Evolutionary conservation across 2,888 invertebrate genomes (phyloP), one percentile per base, ranked within the genome.

Genomic region (Ochropleura plecta): DNA sequence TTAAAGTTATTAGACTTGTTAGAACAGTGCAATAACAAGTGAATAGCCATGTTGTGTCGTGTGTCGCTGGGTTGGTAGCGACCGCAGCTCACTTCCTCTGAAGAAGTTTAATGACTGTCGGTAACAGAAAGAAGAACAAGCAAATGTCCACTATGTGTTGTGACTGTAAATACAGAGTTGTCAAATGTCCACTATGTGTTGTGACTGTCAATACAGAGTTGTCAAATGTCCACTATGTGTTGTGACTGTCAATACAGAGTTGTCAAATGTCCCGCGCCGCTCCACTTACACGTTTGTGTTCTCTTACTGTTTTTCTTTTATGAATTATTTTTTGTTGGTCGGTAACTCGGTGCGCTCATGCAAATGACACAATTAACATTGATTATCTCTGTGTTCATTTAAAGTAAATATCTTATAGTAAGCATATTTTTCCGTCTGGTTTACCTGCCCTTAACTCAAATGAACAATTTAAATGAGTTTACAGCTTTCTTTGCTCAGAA

Each of bases 221-320:
- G 6, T 14, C 14, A 57, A 57, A 55, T 20, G 3, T 55, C 20
- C 3, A 55, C 30, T 30, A 30, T 30, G 30, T 2, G 30, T 30
- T 14, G 55, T 20, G 20, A 6, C 55, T 55, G 20, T 14, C 55
- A 14, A 12, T 14, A 20, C 7, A 14, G 55, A 30, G 14, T 30
- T 5, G 7, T 14, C 7, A 57, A 57, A 14, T 57, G 30, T 57
- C 5, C 65, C 16, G 59, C 46, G 6, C 62, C 53, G 14, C 30
- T 40, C n/a, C 16, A 42, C 48, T 55, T 53, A 59, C 64, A 49
- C 46, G 53, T 55, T 44, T 53, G 20, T 72, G 67, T 57, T 67
- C 59, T 12, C 16, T 55, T 73, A 49, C n/a, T 44, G 64, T 14
- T 46, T 55, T 51, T 69, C 48, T 68, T 82, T 80, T 70, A 79